Base-by-base conservation (phyloP, 2,113 vertebrate species). In the Tetraodon nigroviridis region DNA sequence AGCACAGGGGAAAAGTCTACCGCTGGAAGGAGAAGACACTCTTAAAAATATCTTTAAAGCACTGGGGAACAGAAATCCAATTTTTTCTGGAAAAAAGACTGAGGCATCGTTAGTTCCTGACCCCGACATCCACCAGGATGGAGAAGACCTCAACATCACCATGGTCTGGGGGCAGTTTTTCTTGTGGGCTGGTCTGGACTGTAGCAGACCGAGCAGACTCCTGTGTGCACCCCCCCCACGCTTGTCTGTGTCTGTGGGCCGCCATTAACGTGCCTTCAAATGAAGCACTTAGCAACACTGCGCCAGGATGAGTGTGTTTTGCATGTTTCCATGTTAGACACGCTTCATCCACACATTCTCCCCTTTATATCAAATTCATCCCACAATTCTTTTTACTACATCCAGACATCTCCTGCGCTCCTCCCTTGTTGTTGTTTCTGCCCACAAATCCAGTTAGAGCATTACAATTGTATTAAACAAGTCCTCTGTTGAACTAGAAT, bases 331-430 rank as follows among this genome's bases (percentile, higher is more conserved):
- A 79, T 64, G 73, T 19, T 67, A 58, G 42, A 69, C 47, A 46
- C 49, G 42, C 62, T 81, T 70, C 69, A 67, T 17, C 71, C 55
- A 41, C 32, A 61, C 56, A 51, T 29, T 24, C 55, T 61, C 52
- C 45, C 49, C 58, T 56, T 63, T 54, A 75, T 75, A 84, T 77
- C 61, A 81, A 79, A 86, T 87, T 85, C 58, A 88, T 83, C 52
- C 78, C 72, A 76, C 60, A 61, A 66, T 61, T 64, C 62, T 70
- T 46, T 77, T 70, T 69, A 72, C 68, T 71, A 69, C 58, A 83
- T 78, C 75, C 65, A 76, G 72, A 79, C 53, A 66, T 72, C 54
- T 74, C 46, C 49, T 51, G 54, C 59, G 55, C 56, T 55, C 42
- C 14, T 51, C 29, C 44, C 17, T 57, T 56, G 37, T 55, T 21